A percentile compares a stretch with the other conserved stretches of the same genome.
Evolutionary conservation across 1,140 invertebrate species (phyloP).

Genomic region (Gonioctena quinquepunctata): DNA sequence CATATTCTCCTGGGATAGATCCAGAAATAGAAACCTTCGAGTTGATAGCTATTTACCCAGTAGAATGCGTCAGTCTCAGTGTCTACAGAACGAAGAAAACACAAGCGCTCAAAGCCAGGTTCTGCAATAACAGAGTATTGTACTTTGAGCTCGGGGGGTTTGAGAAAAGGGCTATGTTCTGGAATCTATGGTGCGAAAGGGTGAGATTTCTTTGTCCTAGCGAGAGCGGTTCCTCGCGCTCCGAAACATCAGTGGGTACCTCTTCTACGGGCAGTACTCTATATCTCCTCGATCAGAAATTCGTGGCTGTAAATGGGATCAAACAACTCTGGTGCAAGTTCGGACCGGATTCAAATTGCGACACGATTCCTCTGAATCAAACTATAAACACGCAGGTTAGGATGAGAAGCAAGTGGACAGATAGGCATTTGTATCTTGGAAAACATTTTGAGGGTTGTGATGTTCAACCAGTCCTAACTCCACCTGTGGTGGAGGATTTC

Average conservation of each 20-base stretch:
- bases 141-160: constrained; percentile 60
- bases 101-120: constrained; percentile 63
- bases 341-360: constrained; percentile 29
- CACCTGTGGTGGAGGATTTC: constrained; percentile 30
- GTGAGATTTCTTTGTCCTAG: constrained; percentile 54
- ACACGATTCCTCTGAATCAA: constrained; percentile 19
- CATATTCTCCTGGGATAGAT: constrained; percentile 55
- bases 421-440: constrained; percentile 56
- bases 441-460: constrained; percentile 28
- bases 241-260: constrained; percentile 60
- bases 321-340: constrained; percentile 54
- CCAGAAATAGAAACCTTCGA: constrained; percentile 63
- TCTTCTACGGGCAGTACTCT: constrained; percentile 56
- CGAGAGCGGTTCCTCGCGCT: constrained; percentile 56
- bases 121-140: constrained; percentile 54
- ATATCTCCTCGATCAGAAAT: constrained; percentile 50
- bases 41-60: constrained; percentile 62
- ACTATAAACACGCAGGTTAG: constrained; percentile 20
- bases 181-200: constrained; percentile 62
- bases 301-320: constrained; percentile 43
- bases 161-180: constrained; percentile 56
- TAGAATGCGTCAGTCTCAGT: constrained; percentile 61
- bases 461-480: constrained; percentile 18
- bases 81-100: constrained; percentile 60
- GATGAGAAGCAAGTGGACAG: constrained; percentile 50